Conservation (phyloP, 2,113 vertebrate species). For the Verasper variegatus region DNA sequence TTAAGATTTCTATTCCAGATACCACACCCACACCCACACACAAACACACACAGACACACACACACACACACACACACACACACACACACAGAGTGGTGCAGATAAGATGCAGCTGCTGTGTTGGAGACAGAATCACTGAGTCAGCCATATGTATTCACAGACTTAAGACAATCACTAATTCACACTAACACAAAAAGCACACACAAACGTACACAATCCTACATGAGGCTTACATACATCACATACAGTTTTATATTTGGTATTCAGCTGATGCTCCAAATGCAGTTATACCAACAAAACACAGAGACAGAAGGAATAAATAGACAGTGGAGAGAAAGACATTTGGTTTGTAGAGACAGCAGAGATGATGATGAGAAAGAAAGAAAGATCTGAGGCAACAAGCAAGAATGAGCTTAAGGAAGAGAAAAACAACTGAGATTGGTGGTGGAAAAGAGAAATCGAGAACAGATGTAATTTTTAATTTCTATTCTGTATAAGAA, state of each 20-base stretch:
- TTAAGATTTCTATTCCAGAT: slow-evolving; percentile 82
- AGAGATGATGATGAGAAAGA: background rate
- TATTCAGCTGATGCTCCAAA: slow-evolving; percentile 55
- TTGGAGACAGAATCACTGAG: slow-evolving; percentile 79
- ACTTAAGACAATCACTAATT: slow-evolving; percentile 75
- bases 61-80: slow-evolving; percentile 48
- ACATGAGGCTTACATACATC: slow-evolving; percentile 57
- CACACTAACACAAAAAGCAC: slow-evolving; percentile 63
- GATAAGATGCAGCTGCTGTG: slow-evolving; percentile 82
- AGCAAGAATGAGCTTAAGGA: too few species aligned
- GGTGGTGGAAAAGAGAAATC: too few species aligned
- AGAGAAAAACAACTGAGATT: too few species aligned
- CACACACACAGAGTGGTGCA: slow-evolving; percentile 50
- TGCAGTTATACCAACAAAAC: slow-evolving; percentile 30
- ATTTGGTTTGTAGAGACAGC: slow-evolving; percentile 15
- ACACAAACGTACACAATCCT: slow-evolving; percentile 37
- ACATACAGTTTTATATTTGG: slow-evolving; percentile 43
- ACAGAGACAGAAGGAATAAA: slow-evolving; percentile 20
- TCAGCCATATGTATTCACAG: slow-evolving; percentile 78
- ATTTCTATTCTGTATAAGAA: too few species aligned
- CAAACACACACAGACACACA: slow-evolving; percentile 39
- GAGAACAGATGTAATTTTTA: too few species aligned
- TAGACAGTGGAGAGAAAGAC: slow-evolving; percentile 19
- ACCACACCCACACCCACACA: slow-evolving; percentile 46
- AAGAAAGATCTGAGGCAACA: background rate